These are phyloP conservation scores for Pentamera pediparva DNA, from an alignment of 53 echinoderm and acorn worm species.

Conservation along the genomic window DNA sequence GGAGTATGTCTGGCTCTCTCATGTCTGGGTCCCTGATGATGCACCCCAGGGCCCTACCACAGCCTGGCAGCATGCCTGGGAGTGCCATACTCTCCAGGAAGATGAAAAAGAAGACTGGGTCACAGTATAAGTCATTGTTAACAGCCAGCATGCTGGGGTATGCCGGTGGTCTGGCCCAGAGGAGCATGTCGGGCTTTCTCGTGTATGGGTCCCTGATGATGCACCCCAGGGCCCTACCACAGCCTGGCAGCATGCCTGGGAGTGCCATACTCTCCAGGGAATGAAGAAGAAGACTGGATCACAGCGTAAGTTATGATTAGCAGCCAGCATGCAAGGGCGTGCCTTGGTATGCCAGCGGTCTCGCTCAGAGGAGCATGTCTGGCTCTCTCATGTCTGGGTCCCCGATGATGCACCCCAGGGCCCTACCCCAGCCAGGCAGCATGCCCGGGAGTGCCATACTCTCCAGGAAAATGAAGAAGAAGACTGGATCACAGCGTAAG, in stretches of 20 bases:
- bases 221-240: background rate
- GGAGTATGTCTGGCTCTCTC: slow-evolving; percentile 16
- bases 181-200: slow-evolving; percentile 15
- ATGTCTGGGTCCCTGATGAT: slow-evolving; percentile 13
- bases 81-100: slow-evolving; percentile 25
- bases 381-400: slow-evolving; percentile 12
- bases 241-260: slow-evolving; percentile 24
- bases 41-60: background rate
- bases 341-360: slow-evolving; percentile 16
- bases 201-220: slow-evolving; percentile 14
- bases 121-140: slow-evolving; percentile 55
- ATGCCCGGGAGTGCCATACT: slow-evolving; percentile 27
- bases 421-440: slow-evolving; percentile 15
- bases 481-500: slow-evolving; percentile 55
- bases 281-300: slow-evolving; percentile 50
- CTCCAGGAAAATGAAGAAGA: slow-evolving; percentile 33
- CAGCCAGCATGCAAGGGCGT: no score
- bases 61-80: slow-evolving; percentile 24
- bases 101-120: slow-evolving; percentile 45
- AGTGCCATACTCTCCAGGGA: slow-evolving; percentile 23
- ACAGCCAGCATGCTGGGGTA: slow-evolving; percentile 17
- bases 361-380: slow-evolving; percentile 9
- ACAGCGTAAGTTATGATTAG: slow-evolving; percentile 52
- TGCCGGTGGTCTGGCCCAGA: slow-evolving; percentile 4
- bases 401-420: background rate